phyloP scores from a whole-genome alignment of 2,113 vertebrate species.

The Ochotona princeps region DNA sequence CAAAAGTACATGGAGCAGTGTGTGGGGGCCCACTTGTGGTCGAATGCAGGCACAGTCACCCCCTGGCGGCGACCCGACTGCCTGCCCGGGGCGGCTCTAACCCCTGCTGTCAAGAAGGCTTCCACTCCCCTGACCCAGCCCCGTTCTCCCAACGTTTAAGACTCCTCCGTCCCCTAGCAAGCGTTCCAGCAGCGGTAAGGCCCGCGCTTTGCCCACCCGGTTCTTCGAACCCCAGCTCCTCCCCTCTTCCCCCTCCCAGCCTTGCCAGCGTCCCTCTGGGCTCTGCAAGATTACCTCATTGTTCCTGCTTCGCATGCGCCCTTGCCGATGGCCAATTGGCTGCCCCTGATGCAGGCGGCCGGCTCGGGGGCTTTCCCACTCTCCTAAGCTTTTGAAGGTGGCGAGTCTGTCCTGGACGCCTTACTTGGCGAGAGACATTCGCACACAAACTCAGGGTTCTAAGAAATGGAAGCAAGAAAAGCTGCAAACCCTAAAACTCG shows the following conservation, averaged over 20 bases:
- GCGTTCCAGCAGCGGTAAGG: background rate
- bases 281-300: constrained; percentile 10
- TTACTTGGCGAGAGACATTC: background rate
- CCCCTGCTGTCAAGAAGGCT: background rate
- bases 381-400: background rate
- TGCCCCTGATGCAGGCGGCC: background rate
- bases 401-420: background rate
- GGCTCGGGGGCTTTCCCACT: background rate
- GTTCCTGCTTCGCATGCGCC: background rate
- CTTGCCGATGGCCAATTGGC: constrained; percentile 3
- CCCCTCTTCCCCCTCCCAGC: background rate
- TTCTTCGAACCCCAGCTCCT: background rate
- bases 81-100: background rate
- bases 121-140: background rate
- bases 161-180: background rate
- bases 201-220: background rate
- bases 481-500: background rate
- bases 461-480: constrained; percentile 7
- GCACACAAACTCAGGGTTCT: background rate
- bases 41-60: constrained; percentile 34
- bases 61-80: constrained; percentile 47
- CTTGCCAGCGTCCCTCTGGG: background rate
- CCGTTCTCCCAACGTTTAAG: background rate
- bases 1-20: background rate
- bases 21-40: background rate